Evolutionary conservation across 2,888 invertebrate species (phyloP), one percentile per base, ranked within the genome.

Genomic region (Leptopilina drosophilae): DNA sequence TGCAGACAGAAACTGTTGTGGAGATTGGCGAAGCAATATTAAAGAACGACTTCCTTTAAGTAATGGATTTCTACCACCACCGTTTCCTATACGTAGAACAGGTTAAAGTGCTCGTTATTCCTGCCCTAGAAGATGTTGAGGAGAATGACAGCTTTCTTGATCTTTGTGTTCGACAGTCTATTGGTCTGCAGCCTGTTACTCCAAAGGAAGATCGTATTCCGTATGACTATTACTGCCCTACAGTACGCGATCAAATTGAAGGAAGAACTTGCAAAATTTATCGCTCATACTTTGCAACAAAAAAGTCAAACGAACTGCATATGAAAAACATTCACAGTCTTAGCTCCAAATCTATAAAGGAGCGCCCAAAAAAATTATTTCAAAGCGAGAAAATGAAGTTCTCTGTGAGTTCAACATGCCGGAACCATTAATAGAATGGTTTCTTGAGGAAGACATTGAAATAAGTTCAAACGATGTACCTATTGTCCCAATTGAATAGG

Each of bases 1-100:
- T 64, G 64, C 64, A 33, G 26, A 64, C 64, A 64, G 64, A 33
- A 15, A 64, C 64, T 64, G 64, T 26, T 64, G 64, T 33, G 64
- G 64, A 26, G 64, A 64, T 64, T 64, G 64, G 64, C 20, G 65
- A 26, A 65, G 65, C 8, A 26, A 65, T 42, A 40, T 65, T 33
- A 33, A 65, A 6, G 65, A 65, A 4, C 33, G 33, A 14, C 65
- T 65, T 42, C 65, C 65, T n/a, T 5, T 65, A 42, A 65, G 33
- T 65, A 65, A 65, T 65, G 65, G 65, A 33, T 65, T 65, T 40
- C 12, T 65, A 65, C 65, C 65, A 65, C 26, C 65, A 33, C 65
- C 65, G 11, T 65, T 65, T 40, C 65, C 65, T 9, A 33, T 65
- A 6, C 65, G 65, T n/a, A 56, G 56, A 56, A 56, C 56, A 11